Evolutionary conservation across 2,797 vertebrate genomes (phyloP).

Genomic region (Aplochiton taeniatus): DNA sequence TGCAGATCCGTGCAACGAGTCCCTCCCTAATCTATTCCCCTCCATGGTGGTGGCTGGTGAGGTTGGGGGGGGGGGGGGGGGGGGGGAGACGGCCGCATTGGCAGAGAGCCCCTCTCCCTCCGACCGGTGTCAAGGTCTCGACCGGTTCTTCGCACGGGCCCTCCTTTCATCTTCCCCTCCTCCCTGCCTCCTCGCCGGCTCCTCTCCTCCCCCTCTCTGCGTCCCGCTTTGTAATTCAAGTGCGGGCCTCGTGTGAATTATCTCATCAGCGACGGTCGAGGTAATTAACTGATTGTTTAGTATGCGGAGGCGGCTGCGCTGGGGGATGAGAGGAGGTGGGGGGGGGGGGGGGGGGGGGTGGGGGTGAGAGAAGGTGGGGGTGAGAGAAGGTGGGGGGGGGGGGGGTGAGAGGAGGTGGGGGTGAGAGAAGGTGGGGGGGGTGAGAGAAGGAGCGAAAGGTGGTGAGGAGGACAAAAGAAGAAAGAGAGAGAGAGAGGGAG

Average conservation of each 20-base stretch:
- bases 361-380: not conserved
- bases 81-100: no score
- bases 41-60: no score
- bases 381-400: no score
- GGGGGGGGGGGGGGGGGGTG: conserved; percentile 6
- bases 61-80: no score
- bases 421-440: no score
- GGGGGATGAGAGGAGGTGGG: conserved; percentile 5
- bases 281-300: conserved; percentile 57
- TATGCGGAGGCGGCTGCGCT: conserved; percentile 30
- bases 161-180: not conserved
- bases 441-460: not conserved
- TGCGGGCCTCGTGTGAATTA: conserved; percentile 40
- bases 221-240: conserved; percentile 2
- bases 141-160: not conserved
- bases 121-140: no score
- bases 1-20: no score
- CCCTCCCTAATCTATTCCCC: no score
- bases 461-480: no score
- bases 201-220: not conserved
- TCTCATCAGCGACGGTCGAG: conserved; percentile 44
- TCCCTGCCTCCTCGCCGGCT: not conserved
- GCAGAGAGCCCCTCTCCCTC: no score
- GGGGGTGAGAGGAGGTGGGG: not conserved
- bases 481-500: conserved; percentile 33